These are phyloP conservation scores for Morone saxatilis DNA, from an alignment of 2,113 vertebrate genomes.

Conservation along the genomic window DNA sequence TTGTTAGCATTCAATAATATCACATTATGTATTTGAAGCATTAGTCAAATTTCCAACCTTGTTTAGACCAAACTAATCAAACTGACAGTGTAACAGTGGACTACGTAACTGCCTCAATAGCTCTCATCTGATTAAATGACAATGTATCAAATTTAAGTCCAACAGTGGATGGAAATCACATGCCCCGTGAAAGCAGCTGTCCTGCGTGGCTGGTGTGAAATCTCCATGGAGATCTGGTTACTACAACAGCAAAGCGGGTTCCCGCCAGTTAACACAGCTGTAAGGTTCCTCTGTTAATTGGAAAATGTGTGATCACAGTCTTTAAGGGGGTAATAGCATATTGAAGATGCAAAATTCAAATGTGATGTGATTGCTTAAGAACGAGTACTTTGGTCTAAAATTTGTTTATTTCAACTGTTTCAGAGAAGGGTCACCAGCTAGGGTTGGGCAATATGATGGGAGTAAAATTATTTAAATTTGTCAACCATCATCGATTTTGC, in stretches of 20 bases:
- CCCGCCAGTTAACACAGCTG: conserved; percentile 22
- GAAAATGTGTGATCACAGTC: not conserved
- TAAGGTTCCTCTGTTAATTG: conserved; percentile 26
- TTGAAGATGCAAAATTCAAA: not conserved
- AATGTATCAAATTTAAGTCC: conserved; percentile 47
- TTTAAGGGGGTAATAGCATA: not conserved
- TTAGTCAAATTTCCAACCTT: not conserved
- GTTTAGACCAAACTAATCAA: not conserved
- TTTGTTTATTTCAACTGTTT: too few species aligned
- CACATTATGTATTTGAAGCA: too few species aligned
- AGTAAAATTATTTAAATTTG: too few species aligned
- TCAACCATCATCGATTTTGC: too few species aligned
- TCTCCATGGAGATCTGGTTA: conserved; percentile 46
- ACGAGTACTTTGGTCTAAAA: too few species aligned
- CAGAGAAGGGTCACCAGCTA: too few species aligned
- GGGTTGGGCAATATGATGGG: too few species aligned
- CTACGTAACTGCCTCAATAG: not conserved
- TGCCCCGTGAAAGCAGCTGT: conserved; percentile 45
- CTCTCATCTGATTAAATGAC: conserved; percentile 41
- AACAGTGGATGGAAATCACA: conserved; percentile 24
- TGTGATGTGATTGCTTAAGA: not conserved
- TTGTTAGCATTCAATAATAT: too few species aligned
- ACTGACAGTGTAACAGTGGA: not conserved
- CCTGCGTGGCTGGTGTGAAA: conserved; percentile 51
- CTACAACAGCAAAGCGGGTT: conserved; percentile 42